phyloP scores from a whole-genome alignment of 2,797 vertebrate genomes.

The Podarcis siculus region DNA sequence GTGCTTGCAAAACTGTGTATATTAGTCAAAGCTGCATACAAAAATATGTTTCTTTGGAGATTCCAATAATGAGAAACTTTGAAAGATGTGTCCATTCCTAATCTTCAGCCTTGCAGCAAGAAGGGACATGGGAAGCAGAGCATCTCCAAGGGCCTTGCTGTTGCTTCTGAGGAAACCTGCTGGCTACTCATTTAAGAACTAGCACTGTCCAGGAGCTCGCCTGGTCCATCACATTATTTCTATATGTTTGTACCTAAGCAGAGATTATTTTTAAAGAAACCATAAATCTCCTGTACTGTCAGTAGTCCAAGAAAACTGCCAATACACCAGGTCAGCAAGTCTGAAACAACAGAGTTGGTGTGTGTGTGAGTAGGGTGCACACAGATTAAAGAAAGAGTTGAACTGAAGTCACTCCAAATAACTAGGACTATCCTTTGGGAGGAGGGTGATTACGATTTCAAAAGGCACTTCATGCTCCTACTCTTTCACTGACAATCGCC shows the following conservation, averaged over 20 bases:
- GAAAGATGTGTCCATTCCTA: too few species aligned
- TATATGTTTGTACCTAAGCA: background rate
- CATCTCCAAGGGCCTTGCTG: background rate
- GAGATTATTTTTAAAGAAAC: background rate
- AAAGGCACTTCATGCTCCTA: too few species aligned
- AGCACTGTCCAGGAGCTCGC: background rate
- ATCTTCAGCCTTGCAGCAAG: background rate
- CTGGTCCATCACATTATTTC: background rate
- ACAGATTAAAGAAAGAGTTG: background rate
- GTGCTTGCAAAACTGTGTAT: too few species aligned
- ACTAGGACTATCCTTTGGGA: conserved; percentile 44
- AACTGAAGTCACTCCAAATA: conserved; percentile 39
- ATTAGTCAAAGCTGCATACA: too few species aligned
- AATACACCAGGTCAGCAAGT: background rate
- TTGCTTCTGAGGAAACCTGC: background rate
- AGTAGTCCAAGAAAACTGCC: background rate
- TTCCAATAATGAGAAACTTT: too few species aligned
- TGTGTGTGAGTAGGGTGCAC: background rate
- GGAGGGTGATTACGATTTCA: too few species aligned
- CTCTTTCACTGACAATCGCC: too few species aligned
- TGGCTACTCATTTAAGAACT: background rate
- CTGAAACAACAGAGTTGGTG: background rate
- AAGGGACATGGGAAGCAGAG: background rate
- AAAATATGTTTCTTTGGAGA: too few species aligned
- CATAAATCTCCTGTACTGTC: background rate